Base-by-base conservation (phyloP, 37 sponge, comb jelly and placozoan species). In the Aplysina aerophoba region DNA sequence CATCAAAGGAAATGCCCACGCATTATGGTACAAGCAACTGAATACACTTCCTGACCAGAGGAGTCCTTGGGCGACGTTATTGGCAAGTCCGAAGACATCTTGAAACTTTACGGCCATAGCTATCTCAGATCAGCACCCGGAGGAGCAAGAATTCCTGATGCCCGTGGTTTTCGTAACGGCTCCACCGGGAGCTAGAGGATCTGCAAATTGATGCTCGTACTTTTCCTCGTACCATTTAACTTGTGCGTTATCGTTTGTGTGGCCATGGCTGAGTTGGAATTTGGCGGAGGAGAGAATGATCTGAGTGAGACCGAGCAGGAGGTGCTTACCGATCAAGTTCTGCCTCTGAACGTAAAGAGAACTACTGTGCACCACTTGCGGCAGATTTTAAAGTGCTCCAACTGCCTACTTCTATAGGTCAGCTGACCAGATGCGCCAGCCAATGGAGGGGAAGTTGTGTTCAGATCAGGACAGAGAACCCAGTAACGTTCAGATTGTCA, bases 271-370 rank as follows among this genome's bases (percentile, higher is more conserved):
- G 79, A 8, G 79, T 40, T 21, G 34, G n/a, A 37, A 38, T n/a
- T 44, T 3, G 8, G n/a, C 4, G 39, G 22, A 53, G 16, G 53
- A 44, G 50, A 44, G 6, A 30, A 27, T 35, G 71, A 69, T 69
- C 8, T 1, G 13, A 16, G 71, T 28, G 71, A 27, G 71, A 35
- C 11, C 6, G 71, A 35, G 31, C 71, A 69, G 54, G 79, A 77
- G 50, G n/a, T 25, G 55, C 79, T 37, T 22, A 41, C 25, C 25
- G 53, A 55, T 41, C 38, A 38, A 40, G 25, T 77, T 8, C 53
- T 82, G 37, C 65, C 83, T 8, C 65, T 82, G 30, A 82, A 82
- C 30, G 61, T 66, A 21, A 82, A 82, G 41, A 60, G 65, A 38
- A 16, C 33, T 4, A 82, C 83, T 6, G 28, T 19, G 20, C 39